A percentile compares a stretch with the other conserved stretches of the same genome.
phyloP scores from a whole-genome alignment of 2,888 invertebrate species.

The Callosobruchus maculatus region DNA sequence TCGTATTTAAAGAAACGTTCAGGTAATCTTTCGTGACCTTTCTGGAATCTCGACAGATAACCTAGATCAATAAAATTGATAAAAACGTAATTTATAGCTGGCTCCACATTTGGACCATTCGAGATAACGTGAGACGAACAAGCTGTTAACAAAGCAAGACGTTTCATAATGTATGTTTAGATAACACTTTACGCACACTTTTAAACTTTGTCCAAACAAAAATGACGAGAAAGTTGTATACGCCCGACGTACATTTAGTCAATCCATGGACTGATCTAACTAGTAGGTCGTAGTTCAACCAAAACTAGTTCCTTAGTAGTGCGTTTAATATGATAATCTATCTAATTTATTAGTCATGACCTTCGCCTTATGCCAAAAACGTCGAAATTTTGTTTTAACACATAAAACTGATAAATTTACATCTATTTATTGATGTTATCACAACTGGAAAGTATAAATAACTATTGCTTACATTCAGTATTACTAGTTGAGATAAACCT shows the following conservation, averaged over 20 bases:
- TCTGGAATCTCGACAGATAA: neutral
- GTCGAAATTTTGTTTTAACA: neutral
- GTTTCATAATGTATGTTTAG: neutral
- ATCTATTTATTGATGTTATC: too few species aligned
- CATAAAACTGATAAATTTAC: neutral
- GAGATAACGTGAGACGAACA: neutral
- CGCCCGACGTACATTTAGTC: neutral
- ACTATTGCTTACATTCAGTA: too few species aligned
- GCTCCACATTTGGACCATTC: neutral
- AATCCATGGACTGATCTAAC: too few species aligned
- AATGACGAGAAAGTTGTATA: neutral
- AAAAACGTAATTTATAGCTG: neutral
- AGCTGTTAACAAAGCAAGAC: neutral
- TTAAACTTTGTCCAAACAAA: neutral
- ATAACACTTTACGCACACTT: neutral
- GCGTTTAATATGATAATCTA: neutral
- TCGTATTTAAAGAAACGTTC: neutral
- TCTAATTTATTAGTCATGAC: neutral
- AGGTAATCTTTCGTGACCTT: neutral
- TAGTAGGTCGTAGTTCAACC: too few species aligned
- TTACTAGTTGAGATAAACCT: too few species aligned
- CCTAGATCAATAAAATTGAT: neutral
- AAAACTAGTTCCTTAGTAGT: neutral
- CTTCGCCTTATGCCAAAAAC: neutral
- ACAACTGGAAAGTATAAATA: too few species aligned